phyloP scores from a whole-genome alignment of 1,140 invertebrate genomes.

The Caenorhabditis tropicalis region DNA sequence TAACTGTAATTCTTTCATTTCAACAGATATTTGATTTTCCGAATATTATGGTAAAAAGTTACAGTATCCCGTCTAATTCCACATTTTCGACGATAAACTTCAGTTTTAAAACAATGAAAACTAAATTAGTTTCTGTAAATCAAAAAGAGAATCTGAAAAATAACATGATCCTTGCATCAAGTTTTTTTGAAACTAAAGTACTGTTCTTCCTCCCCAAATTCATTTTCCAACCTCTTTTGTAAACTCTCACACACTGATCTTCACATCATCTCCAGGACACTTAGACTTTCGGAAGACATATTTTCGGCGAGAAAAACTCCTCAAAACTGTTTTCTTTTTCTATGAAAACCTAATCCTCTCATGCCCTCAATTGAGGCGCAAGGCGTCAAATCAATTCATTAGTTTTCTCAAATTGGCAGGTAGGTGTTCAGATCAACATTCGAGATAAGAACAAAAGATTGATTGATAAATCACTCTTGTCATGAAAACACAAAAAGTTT shows the following conservation, averaged over 20 bases:
- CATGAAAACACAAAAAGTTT: neutral
- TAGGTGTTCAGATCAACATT: neutral
- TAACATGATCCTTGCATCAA: too few species aligned
- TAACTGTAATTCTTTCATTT: too few species aligned
- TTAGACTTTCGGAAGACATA: neutral
- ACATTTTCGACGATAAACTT: too few species aligned
- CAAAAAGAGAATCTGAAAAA: too few species aligned
- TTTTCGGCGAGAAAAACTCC: neutral
- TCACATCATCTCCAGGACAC: neutral
- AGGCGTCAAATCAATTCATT: neutral
- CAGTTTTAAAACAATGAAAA: too few species aligned
- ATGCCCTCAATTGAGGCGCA: conserved; percentile 13
- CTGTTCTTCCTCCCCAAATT: neutral
- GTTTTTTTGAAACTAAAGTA: too few species aligned
- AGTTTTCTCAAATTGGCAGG: neutral
- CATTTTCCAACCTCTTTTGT: neutral
- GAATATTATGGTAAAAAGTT: too few species aligned
- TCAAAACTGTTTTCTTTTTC: neutral
- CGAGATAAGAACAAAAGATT: conserved; percentile 22
- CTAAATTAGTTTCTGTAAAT: too few species aligned
- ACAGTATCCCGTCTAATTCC: too few species aligned
- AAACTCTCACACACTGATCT: neutral
- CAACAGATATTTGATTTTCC: too few species aligned
- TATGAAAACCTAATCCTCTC: conserved; percentile 14
- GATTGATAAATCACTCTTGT: conserved; percentile 30